A percentile compares a stretch with the other conserved stretches of the same genome.
phyloP scores from a whole-genome alignment of 2,113 vertebrate genomes.

The Mesoclemmys tuberculata region DNA sequence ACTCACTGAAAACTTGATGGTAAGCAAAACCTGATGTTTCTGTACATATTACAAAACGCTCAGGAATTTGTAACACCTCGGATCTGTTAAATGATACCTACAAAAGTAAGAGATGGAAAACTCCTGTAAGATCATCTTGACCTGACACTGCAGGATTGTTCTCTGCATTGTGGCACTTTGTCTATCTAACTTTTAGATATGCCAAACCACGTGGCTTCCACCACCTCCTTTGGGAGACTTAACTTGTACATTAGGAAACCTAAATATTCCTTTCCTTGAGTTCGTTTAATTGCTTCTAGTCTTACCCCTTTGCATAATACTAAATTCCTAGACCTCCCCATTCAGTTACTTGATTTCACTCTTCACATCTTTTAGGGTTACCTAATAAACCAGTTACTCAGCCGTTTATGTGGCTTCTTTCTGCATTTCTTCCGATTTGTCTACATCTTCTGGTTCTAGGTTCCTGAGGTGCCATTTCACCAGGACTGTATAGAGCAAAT shows the following conservation, averaged over 20 bases:
- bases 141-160: slow-evolving; percentile 3
- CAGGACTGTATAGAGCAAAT: accelerated
- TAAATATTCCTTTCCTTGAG: slow-evolving; percentile 40
- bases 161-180: background rate
- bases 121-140: slow-evolving; percentile 22
- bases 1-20: slow-evolving; percentile 19
- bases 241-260: background rate
- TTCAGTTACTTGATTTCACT: background rate
- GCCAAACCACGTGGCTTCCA: too few species aligned
- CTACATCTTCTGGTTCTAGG: background rate
- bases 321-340: background rate
- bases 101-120: slow-evolving; percentile 52
- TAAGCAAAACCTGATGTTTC: slow-evolving; percentile 57
- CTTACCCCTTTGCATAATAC: background rate
- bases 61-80: slow-evolving; percentile 50
- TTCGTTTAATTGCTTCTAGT: background rate
- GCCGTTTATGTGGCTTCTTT: background rate
- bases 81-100: background rate
- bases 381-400: background rate
- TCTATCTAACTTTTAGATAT: background rate
- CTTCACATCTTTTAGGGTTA: background rate
- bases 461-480: background rate
- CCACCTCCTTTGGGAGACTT: background rate
- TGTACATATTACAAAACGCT: slow-evolving; percentile 25
- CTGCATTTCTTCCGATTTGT: background rate